Evolutionary conservation across 2,113 vertebrate genomes (phyloP), one percentile per base, ranked within the genome.

Genomic region (Mustela nigripes): DNA sequence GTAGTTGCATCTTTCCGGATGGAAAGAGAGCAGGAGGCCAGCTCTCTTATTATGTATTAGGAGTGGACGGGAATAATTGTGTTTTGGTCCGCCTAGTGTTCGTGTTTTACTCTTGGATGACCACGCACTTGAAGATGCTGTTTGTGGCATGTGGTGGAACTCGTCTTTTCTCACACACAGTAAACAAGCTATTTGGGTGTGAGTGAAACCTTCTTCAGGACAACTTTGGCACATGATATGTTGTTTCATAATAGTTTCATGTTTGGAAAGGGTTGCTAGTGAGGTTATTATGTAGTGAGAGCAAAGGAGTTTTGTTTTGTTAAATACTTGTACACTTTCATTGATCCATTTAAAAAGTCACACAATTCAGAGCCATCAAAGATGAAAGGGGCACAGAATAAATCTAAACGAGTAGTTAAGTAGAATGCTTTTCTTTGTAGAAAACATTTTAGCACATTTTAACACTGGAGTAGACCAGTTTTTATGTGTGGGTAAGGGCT

Each of bases 101-200:
- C 65, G 15, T 14, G 58, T 48, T 91, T 62, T 62, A 65, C 60
- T 85, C 88, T 50, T 84, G 15, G 18, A 3, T 69, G 78, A 39
- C 86, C 87, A 19, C 8, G 19, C 39, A 53, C 60, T 96, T 82
- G 63, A 33, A 82, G 82, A 56, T 71, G 31, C 11, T 14, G 48
- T 42, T 33, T 48, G 95, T 95, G 97, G 90, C 76, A 88, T 89
- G 97, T 87, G 89, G 92, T 94, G 97, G 88, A 97, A 91, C 95
- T 96, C n/a, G 76, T 91, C 91, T 85, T 60, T 92, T 48, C 84
- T 63, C 58, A 5, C 33, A 4, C 53, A 26, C 69, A 86, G 33
- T 95, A 79, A 95, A 39, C 53, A 74, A n/a, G 80, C 60, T 39
- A 18, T 48, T 91, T 96, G 91, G 95, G 92, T 94, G 96, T 94